These are phyloP conservation scores for Bombus superbus DNA, from an alignment of 1,140 invertebrate genomes.

Conservation along the genomic window DNA sequence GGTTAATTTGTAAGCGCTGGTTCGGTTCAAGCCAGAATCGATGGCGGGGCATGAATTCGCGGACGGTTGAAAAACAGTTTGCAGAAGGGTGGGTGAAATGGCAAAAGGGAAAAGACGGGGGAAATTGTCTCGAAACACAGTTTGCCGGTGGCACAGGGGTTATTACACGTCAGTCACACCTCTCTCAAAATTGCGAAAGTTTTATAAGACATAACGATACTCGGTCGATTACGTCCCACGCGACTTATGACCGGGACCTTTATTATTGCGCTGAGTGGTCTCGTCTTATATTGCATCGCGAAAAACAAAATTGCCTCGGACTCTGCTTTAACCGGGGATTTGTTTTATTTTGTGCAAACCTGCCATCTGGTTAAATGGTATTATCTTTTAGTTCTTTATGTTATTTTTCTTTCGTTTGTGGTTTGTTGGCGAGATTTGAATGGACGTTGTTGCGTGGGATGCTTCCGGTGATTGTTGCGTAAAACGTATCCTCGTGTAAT, in stretches of 20 bases:
- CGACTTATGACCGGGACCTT: constrained; percentile 59
- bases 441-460: neutral
- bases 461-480: neutral
- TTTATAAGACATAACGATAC: constrained; percentile 71
- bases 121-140: constrained; percentile 46
- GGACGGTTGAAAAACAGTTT: constrained; percentile 14
- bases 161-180: constrained; percentile 75
- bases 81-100: neutral
- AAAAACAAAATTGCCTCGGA: constrained; percentile 54
- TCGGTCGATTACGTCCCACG: constrained; percentile 59
- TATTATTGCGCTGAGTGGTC: constrained; percentile 51
- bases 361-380: neutral
- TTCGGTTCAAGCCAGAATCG: constrained; percentile 42
- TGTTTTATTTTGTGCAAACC: neutral
- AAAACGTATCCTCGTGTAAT: neutral
- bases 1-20: constrained; percentile 64
- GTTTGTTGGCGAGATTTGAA: too few relatives aligned
- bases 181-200: constrained; percentile 73
- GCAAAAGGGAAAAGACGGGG: neutral
- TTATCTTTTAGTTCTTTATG: neutral
- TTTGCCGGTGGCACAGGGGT: constrained; percentile 57
- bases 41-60: constrained; percentile 50
- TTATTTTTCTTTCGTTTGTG: neutral
- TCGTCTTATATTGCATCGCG: constrained; percentile 42
- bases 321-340: neutral